These are phyloP conservation scores for Spinus olivaceus DNA, from an alignment of 2,797 vertebrate species.

Conservation along the genomic window DNA sequence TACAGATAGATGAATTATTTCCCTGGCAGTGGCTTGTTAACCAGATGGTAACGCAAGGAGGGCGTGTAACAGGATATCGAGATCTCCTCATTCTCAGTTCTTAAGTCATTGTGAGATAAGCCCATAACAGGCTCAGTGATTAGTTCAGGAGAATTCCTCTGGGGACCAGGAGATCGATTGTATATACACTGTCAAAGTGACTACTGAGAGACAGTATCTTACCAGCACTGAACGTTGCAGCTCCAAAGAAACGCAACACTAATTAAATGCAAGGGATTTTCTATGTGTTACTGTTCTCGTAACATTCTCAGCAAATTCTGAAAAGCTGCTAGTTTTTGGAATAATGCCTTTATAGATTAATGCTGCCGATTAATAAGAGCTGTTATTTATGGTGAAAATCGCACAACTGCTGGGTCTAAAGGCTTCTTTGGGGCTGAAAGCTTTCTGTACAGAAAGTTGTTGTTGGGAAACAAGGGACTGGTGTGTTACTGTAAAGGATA, in stretches of 20 bases:
- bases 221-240: not conserved
- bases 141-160: slow-evolving; percentile 32
- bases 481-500: slow-evolving; percentile 69
- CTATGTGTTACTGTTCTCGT: slow-evolving; percentile 2
- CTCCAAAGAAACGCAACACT: not conserved
- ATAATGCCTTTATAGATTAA: slow-evolving; percentile 50
- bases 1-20: not conserved
- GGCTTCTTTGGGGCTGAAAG: slow-evolving; percentile 46
- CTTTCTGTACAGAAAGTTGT: slow-evolving; percentile 63
- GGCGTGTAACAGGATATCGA: not conserved
- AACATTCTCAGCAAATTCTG: slow-evolving; percentile 31
- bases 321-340: slow-evolving; percentile 33
- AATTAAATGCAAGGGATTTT: slow-evolving; percentile 14
- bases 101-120: slow-evolving; percentile 6
- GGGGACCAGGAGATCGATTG: not conserved
- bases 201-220: not conserved
- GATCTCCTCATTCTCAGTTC: not conserved
- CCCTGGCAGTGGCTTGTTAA: not conserved
- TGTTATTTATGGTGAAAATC: slow-evolving; percentile 55
- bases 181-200: not conserved
- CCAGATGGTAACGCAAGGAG: not conserved
- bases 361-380: slow-evolving; percentile 19
- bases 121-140: not conserved
- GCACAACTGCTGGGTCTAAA: slow-evolving; percentile 39
- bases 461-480: slow-evolving; percentile 68